Evolutionary conservation across 2,113 vertebrate species (phyloP).

Genomic region (Colossoma macropomum): DNA sequence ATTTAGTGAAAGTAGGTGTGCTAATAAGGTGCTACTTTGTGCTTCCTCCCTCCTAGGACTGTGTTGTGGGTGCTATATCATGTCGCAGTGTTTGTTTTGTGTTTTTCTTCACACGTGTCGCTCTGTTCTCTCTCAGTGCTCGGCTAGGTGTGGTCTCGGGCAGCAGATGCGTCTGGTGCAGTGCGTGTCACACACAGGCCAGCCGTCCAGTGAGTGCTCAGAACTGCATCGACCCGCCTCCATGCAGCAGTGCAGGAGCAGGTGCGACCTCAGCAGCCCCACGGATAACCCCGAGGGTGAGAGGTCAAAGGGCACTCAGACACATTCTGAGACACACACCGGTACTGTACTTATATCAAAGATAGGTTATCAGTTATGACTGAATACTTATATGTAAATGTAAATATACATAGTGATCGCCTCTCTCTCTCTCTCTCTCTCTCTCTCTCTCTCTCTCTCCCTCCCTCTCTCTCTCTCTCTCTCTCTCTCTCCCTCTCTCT

Average conservation of each 20-base stretch:
- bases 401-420: no score
- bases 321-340: background rate
- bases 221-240: conserved; percentile 83
- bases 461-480: no score
- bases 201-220: conserved; percentile 85
- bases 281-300: conserved; percentile 93
- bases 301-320: conserved; percentile 30
- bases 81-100: no score
- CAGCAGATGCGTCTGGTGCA: conserved; percentile 91
- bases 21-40: no score
- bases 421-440: no score
- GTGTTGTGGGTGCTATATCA: no score
- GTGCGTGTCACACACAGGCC: conserved; percentile 87
- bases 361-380: background rate
- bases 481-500: no score
- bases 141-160: conserved; percentile 88
- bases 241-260: conserved; percentile 93
- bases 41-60: no score
- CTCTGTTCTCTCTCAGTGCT: conserved; percentile 81
- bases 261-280: conserved; percentile 84
- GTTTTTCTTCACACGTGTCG: background rate
- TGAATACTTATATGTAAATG: background rate
- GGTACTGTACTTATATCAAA: background rate
- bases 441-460: no score
- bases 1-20: no score